Base-by-base conservation (phyloP, 2,888 invertebrate species). In the Ecdyonurus torrentis region DNA sequence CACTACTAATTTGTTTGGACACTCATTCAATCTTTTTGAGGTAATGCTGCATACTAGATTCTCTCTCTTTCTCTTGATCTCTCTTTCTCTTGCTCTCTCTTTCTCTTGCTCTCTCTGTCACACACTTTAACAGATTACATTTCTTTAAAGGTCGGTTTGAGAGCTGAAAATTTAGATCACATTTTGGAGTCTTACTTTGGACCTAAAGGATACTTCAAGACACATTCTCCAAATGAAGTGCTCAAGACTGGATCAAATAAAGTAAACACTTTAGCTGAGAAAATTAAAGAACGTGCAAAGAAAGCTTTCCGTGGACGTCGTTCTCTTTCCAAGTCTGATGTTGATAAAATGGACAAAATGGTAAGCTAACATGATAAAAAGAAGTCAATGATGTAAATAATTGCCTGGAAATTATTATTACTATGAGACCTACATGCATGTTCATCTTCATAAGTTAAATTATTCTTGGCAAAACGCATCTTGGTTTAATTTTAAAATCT, bases 121-220 rank as follows among this genome's bases (percentile, higher is more conserved):
- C 22, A 59, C 22, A 65, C 3, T 53, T 23, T 66, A 61, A 59
- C 1, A 19, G 62, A 25, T 1, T 5, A 1, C 2, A 23, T 65
- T 63, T 63, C 23, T n/a, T n/a, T n/a, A n/a, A 64, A 75, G 77
- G 70, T 90, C 52, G 86, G 85, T 64, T 74, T 78, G 52, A 84
- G 91, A 65, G 82, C 86, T 70, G 89, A 91, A 70, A 91, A 91
- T 69, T 72, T 91, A 61, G 91, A 92, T 70, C 78, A 81, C 62
- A 73, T 89, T 0, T 71, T 89, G 1, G 91, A 91, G 71, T 83
- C 84, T 65, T 83, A 86, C 73, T 78, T 91, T 23, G 91, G 91
- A 2, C 89, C 90, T 0, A 81, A 82, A 66, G 85, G 87, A 50
- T 68, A 68, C 62, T 71, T 87, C 25, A 78, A 76, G 22, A 78